These are phyloP conservation scores for Caenorhabditis doughertyi DNA, from an alignment of 2,888 invertebrate genomes.

Conservation along the genomic window DNA sequence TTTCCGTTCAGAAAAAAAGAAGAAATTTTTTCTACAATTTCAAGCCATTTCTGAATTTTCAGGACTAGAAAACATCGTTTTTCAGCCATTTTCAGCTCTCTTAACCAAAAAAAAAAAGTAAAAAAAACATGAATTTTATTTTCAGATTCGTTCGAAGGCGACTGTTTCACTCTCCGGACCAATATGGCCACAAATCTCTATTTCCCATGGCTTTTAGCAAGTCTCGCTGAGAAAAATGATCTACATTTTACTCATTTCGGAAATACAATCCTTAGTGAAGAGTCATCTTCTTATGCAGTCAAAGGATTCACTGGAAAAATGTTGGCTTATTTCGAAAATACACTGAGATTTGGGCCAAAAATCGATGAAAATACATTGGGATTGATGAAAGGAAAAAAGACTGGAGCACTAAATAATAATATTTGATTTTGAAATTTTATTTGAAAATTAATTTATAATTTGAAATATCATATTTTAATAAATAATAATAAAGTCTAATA, in stretches of 20 bases:
- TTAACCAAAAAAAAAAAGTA: background rate
- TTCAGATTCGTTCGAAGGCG: slow-evolving; percentile 57
- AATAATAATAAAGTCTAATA: too few relatives aligned
- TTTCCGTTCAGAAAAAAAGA: too few relatives aligned
- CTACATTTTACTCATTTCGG: slow-evolving; percentile 80
- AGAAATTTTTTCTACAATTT: too few relatives aligned
- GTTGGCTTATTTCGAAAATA: slow-evolving; percentile 58
- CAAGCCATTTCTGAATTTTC: too few relatives aligned
- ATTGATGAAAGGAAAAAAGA: slow-evolving; percentile 29
- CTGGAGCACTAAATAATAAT: slow-evolving; percentile 42
- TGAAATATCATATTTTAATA: too few relatives aligned
- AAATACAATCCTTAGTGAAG: background rate
- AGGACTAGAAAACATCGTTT: too few relatives aligned
- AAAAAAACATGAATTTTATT: background rate
- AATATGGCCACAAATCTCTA: slow-evolving; percentile 79
- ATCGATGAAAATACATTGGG: slow-evolving; percentile 26
- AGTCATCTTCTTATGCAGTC: slow-evolving; percentile 45
- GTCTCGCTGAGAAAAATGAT: slow-evolving; percentile 68
- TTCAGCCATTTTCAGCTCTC: too few relatives aligned
- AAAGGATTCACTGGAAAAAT: slow-evolving; percentile 56
- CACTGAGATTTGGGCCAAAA: slow-evolving; percentile 22
- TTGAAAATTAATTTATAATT: too few relatives aligned
- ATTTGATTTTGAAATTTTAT: too few relatives aligned
- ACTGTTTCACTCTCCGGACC: slow-evolving; percentile 68
- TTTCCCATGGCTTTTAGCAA: slow-evolving; percentile 80